Percentiles rank a stretch among this genome's conserved stretches.
Conservation (phyloP, 23 tunicate genomes). For the Phallusia fumigata region DNA sequence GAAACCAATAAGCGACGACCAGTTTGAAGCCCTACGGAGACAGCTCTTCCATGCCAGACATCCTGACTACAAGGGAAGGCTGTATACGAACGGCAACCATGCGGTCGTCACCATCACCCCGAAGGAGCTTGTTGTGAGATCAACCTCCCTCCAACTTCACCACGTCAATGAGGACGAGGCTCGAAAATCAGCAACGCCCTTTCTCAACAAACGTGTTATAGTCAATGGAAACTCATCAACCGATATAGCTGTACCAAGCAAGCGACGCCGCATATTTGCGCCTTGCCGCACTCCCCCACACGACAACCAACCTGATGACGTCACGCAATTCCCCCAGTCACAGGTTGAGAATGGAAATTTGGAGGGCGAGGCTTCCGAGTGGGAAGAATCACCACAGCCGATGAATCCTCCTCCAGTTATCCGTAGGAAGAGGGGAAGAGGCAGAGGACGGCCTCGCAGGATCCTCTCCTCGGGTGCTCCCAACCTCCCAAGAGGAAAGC, state of each 20-base stretch:
- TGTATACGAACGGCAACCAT: not conserved
- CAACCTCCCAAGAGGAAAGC: not conserved
- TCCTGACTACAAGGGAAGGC: not conserved
- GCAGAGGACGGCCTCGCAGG: no score
- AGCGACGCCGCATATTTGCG: not conserved
- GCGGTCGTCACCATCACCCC: not conserved
- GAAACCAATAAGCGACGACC: not conserved
- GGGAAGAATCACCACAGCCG: no score
- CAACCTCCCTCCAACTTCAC: not conserved
- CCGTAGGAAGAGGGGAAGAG: no score
- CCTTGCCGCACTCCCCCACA: conserved; percentile 1
- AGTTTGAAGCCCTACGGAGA: not conserved
- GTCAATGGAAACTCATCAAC: not conserved
- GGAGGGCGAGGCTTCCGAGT: no score
- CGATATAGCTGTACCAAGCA: not conserved
- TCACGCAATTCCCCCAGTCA: not conserved
- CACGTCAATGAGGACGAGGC: not conserved
- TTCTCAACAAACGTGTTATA: not conserved
- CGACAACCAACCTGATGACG: not conserved
- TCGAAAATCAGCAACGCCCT: not conserved
- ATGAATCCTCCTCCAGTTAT: no score
- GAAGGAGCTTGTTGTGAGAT: not conserved
- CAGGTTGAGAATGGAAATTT: not conserved
- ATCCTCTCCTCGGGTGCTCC: not conserved
- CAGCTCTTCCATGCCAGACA: not conserved